These are phyloP conservation scores for Porites lobata DNA, from an alignment of 92 coral and sea anemone genomes.

Conservation along the genomic window DNA sequence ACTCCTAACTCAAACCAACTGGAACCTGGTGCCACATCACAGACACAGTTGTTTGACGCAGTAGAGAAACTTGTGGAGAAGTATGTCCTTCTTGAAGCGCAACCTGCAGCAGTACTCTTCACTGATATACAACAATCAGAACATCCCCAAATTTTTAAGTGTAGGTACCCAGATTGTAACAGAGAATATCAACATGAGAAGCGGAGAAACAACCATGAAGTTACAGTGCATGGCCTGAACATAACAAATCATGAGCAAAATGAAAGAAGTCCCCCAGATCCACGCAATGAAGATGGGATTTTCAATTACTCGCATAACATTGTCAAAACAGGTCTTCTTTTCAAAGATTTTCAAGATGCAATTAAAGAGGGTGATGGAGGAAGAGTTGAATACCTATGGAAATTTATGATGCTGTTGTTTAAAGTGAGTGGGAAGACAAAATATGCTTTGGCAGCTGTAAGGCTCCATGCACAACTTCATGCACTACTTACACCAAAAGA, in stretches of 20 bases:
- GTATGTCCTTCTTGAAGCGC: conserved; percentile 22
- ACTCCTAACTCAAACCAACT: not conserved
- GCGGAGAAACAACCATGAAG: conserved; percentile 49
- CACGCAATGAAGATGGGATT: conserved; percentile 31
- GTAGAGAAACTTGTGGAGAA: conserved; percentile 21
- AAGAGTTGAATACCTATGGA: conserved; percentile 35
- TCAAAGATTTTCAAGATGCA: conserved; percentile 59
- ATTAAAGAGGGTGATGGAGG: conserved; percentile 60
- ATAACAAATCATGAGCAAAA: conserved; percentile 26
- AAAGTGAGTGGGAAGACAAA: conserved; percentile 64
- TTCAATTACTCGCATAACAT: conserved; percentile 51
- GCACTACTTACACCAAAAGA: conserved; percentile 54
- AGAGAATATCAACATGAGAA: conserved; percentile 26
- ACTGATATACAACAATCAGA: not conserved
- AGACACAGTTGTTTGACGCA: not conserved
- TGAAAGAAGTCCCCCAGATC: conserved; percentile 27
- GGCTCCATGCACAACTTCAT: conserved; percentile 52
- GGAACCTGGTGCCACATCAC: not conserved
- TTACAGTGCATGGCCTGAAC: conserved; percentile 29
- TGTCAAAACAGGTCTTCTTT: conserved; percentile 48
- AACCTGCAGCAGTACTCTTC: conserved; percentile 17
- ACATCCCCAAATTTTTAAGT: not conserved
- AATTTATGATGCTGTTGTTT: conserved; percentile 57
- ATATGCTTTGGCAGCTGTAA: conserved; percentile 56
- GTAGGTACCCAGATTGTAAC: conserved; percentile 54